Conservation (phyloP, 2,888 invertebrate species). For the Theretra japonica region DNA sequence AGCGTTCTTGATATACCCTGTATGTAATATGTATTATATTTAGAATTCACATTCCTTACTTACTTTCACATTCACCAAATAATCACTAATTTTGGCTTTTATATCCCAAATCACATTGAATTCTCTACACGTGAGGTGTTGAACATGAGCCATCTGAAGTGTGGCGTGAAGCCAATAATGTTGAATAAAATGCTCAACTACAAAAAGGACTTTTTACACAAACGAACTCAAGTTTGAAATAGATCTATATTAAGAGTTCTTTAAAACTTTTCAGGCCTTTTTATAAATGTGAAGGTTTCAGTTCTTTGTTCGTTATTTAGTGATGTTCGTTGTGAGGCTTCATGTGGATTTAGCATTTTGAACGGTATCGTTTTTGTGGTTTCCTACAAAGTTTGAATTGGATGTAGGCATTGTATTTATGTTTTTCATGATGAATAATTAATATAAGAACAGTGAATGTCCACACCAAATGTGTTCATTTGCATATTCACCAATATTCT, state of each 20-base stretch:
- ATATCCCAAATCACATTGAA: background rate
- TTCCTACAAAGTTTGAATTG: background rate
- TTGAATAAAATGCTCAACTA: background rate
- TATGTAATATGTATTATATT: no score
- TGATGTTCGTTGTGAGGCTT: slow-evolving; percentile 1
- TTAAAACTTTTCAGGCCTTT: background rate
- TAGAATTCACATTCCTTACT: no score
- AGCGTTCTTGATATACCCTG: no score
- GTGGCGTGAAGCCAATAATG: slow-evolving; percentile 8
- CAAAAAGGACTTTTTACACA: background rate
- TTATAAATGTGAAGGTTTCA: slow-evolving; percentile 3
- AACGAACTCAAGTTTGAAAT: background rate
- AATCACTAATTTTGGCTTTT: background rate
- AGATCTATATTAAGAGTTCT: slow-evolving; percentile 8
- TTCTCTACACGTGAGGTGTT: background rate
- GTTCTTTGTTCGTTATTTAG: background rate
- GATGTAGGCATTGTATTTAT: background rate
- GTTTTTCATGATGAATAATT: no score
- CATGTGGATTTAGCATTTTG: slow-evolving; percentile 1
- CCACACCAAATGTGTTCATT: no score
- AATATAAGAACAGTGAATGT: no score
- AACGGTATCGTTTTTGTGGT: background rate
- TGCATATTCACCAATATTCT: no score
- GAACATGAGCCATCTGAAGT: slow-evolving; percentile 10
- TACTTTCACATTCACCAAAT: no score